These are phyloP conservation scores for Acanthosoma haemorrhoidale DNA, from an alignment of 2,888 invertebrate species.

Conservation along the genomic window DNA sequence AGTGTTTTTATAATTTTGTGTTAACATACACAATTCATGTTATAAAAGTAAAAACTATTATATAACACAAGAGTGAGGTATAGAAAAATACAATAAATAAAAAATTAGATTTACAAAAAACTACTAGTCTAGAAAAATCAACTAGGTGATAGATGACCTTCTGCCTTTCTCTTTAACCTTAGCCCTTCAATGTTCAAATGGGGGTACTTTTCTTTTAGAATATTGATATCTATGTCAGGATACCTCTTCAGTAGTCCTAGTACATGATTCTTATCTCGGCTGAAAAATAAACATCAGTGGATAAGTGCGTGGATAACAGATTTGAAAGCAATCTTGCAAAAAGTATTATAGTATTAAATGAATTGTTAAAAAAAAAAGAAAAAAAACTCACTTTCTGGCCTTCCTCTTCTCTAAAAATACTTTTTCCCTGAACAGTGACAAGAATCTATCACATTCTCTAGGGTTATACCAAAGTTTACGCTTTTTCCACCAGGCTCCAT, in stretches of 20 bases:
- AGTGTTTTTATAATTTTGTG: background rate
- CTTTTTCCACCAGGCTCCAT: conserved; percentile 57
- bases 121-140: background rate
- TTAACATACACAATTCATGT: background rate
- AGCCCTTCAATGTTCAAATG: conserved; percentile 66
- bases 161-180: conserved; percentile 52
- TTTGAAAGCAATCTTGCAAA: too few species aligned
- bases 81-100: background rate
- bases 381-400: conserved; percentile 51
- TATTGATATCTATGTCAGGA: conserved; percentile 67
- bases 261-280: conserved; percentile 44
- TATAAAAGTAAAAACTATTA: background rate
- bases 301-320: background rate
- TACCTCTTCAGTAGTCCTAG: conserved; percentile 60
- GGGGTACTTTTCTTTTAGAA: conserved; percentile 67
- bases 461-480: conserved; percentile 56
- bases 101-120: background rate
- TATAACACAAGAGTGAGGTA: background rate
- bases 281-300: conserved; percentile 39
- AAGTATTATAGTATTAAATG: background rate
- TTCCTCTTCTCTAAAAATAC: conserved; percentile 54
- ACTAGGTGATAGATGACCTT: conserved; percentile 51
- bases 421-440: conserved; percentile 61
- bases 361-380: background rate
- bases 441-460: conserved; percentile 58